phyloP scores from a whole-genome alignment of 1,140 invertebrate species.

The Scaptomyza hsui region DNA sequence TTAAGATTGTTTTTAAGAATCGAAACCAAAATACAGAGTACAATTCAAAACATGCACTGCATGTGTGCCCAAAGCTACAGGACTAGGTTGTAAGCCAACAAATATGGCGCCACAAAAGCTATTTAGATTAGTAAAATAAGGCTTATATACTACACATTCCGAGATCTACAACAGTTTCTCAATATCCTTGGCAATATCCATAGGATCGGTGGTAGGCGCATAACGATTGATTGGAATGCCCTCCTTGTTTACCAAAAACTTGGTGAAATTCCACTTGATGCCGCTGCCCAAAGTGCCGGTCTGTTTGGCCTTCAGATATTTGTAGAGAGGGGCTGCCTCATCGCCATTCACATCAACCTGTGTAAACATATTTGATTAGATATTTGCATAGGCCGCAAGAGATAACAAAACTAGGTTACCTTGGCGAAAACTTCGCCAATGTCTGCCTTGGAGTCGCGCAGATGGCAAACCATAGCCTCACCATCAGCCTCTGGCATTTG shows the following conservation, averaged over 20 bases:
- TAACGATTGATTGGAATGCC: conserved; percentile 93
- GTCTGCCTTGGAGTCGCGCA: conserved; percentile 88
- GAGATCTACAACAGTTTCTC: conserved; percentile 88
- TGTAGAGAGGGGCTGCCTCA: conserved; percentile 93
- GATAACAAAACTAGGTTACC: conserved; percentile 37
- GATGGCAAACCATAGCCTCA: conserved; percentile 90
- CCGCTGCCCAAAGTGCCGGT: conserved; percentile 89
- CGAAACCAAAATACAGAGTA: conserved; percentile 1
- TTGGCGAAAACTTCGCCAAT: conserved; percentile 90
- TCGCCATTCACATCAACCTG: conserved; percentile 95
- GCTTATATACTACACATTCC: conserved; percentile 10
- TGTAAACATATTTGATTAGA: neutral
- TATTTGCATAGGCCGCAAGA: neutral
- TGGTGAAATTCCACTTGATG: conserved; percentile 99
- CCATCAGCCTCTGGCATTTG: conserved; percentile 90
- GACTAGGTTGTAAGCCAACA: conserved; percentile 25
- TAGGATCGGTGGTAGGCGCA: conserved; percentile 90
- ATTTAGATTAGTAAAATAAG: conserved; percentile 11
- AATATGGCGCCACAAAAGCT: conserved; percentile 6
- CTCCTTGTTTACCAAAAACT: conserved; percentile 95
- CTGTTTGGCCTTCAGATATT: conserved; percentile 93
- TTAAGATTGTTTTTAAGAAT: neutral
- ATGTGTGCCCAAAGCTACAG: conserved; percentile 15
- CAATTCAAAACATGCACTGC: conserved; percentile 9
- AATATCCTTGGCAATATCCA: conserved; percentile 87